phyloP scores from a whole-genome alignment of 2,797 vertebrate species.

The Uromys caudimaculatus region DNA sequence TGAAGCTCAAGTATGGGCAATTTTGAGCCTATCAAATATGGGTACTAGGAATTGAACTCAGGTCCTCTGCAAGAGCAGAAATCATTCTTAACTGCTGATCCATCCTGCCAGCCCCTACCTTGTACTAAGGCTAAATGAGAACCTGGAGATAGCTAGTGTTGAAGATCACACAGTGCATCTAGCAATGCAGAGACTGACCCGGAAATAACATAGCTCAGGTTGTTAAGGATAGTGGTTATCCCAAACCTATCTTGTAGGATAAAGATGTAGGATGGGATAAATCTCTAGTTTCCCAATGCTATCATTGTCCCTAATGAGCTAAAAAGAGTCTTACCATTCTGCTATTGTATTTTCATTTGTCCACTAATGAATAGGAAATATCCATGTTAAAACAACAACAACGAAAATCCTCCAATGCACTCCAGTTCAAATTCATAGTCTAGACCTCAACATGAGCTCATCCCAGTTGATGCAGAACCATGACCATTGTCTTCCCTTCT shows the following conservation, averaged over 20 bases:
- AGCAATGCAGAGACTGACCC: not conserved
- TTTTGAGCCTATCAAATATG: not conserved
- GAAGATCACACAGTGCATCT: not conserved
- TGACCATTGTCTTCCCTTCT: not conserved
- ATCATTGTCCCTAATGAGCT: not conserved
- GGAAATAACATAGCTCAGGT: not conserved
- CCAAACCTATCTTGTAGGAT: not conserved
- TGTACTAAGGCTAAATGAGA: not conserved
- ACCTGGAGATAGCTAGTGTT: not conserved
- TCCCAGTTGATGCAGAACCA: not conserved
- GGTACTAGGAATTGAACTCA: not conserved
- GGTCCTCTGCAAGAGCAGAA: not conserved
- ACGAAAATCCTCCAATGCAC: not conserved
- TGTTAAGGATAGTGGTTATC: not conserved
- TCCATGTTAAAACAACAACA: not conserved
- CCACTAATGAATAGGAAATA: not conserved
- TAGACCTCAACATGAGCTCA: not conserved
- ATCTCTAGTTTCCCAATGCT: not conserved
- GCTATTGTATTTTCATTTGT: not conserved
- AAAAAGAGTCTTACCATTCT: not conserved
- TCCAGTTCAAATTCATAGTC: slow-evolving; percentile 31
- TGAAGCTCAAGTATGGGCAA: too few species aligned
- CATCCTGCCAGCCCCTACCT: not conserved
- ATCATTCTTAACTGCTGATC: not conserved
- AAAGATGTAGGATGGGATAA: not conserved